phyloP scores from a whole-genome alignment of 2,797 vertebrate genomes.

The Thaleichthys pacificus region DNA sequence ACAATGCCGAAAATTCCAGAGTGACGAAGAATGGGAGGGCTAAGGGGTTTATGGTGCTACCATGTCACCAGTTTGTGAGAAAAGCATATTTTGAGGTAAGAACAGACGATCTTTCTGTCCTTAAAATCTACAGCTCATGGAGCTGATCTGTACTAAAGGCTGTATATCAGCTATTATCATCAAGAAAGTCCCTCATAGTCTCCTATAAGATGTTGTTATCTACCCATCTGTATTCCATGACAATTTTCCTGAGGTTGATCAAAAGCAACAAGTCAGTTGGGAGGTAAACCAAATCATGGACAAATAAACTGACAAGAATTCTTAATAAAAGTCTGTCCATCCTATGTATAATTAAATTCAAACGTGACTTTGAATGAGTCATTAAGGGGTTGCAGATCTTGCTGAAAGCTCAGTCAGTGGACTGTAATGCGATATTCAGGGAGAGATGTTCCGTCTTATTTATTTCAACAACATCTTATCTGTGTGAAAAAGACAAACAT shows the following conservation, averaged over 20 bases:
- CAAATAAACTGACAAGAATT: too few species aligned
- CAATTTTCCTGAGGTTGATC: background rate
- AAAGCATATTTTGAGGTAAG: constrained; percentile 32
- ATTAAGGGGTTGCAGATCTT: too few species aligned
- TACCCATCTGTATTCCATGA: background rate
- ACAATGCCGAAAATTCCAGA: constrained; percentile 44
- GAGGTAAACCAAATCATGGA: too few species aligned
- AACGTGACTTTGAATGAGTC: too few species aligned
- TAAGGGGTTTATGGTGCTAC: constrained; percentile 1
- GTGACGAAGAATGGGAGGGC: constrained; percentile 32
- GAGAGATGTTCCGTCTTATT: background rate
- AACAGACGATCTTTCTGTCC: background rate
- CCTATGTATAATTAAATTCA: too few species aligned
- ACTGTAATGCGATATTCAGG: background rate
- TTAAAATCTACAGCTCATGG: background rate
- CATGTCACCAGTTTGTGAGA: constrained; percentile 32
- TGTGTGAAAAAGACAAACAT: constrained; percentile 11
- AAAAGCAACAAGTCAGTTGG: background rate
- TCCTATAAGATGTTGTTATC: too few species aligned
- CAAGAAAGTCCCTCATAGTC: too few species aligned
- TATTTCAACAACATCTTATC: constrained; percentile 7
- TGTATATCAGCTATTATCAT: too few species aligned
- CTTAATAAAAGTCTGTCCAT: too few species aligned
- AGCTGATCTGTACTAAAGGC: background rate
- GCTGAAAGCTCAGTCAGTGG: too few species aligned